phyloP scores from a whole-genome alignment of 2,888 invertebrate species.

The Electrophaes corylata region DNA sequence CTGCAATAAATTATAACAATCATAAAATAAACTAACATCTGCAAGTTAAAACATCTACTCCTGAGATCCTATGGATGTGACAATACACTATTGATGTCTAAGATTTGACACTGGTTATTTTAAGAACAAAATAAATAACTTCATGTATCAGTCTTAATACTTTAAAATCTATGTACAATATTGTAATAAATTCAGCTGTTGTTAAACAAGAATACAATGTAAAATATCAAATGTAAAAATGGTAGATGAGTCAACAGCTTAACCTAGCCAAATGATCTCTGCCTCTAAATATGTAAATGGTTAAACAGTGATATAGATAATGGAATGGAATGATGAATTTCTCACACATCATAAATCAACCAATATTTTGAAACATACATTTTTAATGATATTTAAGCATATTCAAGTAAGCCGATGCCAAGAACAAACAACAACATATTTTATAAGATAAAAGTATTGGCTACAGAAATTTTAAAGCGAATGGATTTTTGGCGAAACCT shows the following conservation, averaged over 20 bases:
- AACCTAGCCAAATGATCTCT: conserved; percentile 47
- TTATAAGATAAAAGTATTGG: conserved; percentile 19
- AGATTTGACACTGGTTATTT: conserved; percentile 80
- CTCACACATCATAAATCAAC: conserved; percentile 57
- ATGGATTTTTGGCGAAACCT: conserved; percentile 19
- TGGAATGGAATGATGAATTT: conserved; percentile 71
- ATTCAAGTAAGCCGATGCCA: conserved; percentile 47
- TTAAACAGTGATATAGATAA: conserved; percentile 46
- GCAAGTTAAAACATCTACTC: conserved; percentile 48
- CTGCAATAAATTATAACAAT: conserved; percentile 6
- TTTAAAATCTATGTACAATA: conserved; percentile 80
- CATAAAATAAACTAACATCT: conserved; percentile 24
- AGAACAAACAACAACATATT: conserved; percentile 28
- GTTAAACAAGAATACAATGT: conserved; percentile 54
- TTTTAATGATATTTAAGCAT: too few species aligned
- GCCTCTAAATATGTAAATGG: conserved; percentile 42
- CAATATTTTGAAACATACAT: conserved; percentile 56
- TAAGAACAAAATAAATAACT: conserved; percentile 80
- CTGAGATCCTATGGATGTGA: conserved; percentile 69
- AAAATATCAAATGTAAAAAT: conserved; percentile 49
- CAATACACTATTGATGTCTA: conserved; percentile 65
- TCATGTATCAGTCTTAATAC: conserved; percentile 82
- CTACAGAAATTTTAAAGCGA: conserved; percentile 25
- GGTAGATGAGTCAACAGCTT: conserved; percentile 51
- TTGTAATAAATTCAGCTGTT: conserved; percentile 71